Conservation (phyloP, 2,797 vertebrate species). For the Alosa sapidissima region DNA sequence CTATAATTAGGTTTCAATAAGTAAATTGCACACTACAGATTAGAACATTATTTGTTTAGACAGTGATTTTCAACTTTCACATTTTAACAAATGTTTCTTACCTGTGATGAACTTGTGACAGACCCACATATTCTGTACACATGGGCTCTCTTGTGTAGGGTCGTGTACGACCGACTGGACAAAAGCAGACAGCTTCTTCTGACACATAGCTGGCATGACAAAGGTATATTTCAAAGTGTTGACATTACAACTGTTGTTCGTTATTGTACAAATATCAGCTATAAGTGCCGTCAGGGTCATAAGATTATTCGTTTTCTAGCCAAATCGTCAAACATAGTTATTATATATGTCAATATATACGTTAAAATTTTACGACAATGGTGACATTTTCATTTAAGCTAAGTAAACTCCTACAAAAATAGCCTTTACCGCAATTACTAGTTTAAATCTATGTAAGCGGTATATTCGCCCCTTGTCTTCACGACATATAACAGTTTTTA, state of each 20-base stretch:
- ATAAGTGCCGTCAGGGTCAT: not conserved
- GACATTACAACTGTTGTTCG: no score
- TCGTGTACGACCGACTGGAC: slow-evolving; percentile 65
- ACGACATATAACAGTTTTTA: not conserved
- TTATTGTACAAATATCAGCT: not conserved
- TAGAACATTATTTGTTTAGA: not conserved
- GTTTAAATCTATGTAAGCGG: not conserved
- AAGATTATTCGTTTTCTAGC: no score
- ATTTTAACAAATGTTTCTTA: slow-evolving; percentile 47
- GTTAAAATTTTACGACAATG: not conserved
- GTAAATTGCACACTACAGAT: no score
- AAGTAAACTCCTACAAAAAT: not conserved
- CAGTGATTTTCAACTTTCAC: not conserved
- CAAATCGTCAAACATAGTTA: no score
- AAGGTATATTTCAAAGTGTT: not conserved
- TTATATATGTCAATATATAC: no score
- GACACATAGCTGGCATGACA: slow-evolving; percentile 63
- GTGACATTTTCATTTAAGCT: not conserved
- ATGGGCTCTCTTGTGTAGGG: slow-evolving; percentile 60
- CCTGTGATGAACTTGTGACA: slow-evolving; percentile 63
- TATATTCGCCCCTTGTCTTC: not conserved
- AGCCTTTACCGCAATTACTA: not conserved
- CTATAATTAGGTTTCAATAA: not conserved
- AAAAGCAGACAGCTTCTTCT: slow-evolving; percentile 68
- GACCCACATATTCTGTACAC: slow-evolving; percentile 64